These are phyloP conservation scores for Laupala kohalensis DNA, from an alignment of 1,140 invertebrate genomes.

Conservation along the genomic window DNA sequence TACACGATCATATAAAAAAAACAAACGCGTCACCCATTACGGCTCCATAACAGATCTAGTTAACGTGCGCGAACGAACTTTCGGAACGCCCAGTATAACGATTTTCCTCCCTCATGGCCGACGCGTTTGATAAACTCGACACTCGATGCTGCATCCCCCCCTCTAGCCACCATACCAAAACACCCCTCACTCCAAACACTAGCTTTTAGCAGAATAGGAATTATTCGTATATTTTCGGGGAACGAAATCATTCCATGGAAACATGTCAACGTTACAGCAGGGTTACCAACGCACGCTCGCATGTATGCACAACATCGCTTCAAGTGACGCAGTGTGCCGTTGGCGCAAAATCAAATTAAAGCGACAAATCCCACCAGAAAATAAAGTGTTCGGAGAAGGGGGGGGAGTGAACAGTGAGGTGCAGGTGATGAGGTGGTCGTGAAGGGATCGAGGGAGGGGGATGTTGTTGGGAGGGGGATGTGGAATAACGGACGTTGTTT, in stretches of 20 bases:
- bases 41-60: neutral
- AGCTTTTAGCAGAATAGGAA: neutral
- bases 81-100: neutral
- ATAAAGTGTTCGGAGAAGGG: neutral
- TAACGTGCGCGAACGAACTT: neutral
- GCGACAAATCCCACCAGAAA: neutral
- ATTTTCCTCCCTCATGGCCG: neutral
- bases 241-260: neutral
- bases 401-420: neutral
- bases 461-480: too few relatives aligned
- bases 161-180: too few relatives aligned
- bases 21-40: too few relatives aligned
- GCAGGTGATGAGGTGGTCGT: neutral
- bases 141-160: too few relatives aligned
- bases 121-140: neutral
- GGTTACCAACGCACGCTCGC: neutral
- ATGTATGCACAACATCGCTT: too few relatives aligned
- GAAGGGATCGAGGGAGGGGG: too few relatives aligned
- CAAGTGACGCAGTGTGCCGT: neutral
- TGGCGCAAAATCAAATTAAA: neutral
- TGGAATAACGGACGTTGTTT: too few relatives aligned
- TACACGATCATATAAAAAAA: too few relatives aligned
- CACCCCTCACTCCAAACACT: too few relatives aligned
- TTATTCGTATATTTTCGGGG: neutral
- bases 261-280: too few relatives aligned